These are phyloP conservation scores for Poecilobothrus nobilitatus DNA, from an alignment of 2,888 invertebrate genomes.

Conservation along the genomic window DNA sequence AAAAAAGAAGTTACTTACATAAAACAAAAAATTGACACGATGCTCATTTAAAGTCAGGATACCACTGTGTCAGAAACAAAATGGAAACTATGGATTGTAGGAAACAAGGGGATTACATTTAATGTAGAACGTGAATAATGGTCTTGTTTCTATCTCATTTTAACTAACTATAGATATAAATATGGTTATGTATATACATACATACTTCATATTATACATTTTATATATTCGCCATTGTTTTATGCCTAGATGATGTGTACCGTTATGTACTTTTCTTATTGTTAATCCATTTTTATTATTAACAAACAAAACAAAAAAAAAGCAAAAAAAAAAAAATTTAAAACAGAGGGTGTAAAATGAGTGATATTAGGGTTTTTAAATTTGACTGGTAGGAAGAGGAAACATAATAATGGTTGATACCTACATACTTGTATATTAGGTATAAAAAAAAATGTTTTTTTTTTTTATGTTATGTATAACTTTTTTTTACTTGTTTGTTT, in stretches of 20 bases:
- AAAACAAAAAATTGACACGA: background rate
- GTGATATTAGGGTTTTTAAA: no score
- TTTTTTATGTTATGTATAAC: no score
- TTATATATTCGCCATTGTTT: background rate
- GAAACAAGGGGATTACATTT: background rate
- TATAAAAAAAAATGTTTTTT: no score
- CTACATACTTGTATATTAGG: no score
- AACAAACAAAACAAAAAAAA: background rate
- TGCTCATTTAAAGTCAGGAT: background rate
- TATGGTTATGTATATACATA: no score
- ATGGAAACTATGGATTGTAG: background rate
- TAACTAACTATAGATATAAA: no score
- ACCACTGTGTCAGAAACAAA: background rate
- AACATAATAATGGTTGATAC: no score
- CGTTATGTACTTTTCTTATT: background rate
- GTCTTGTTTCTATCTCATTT: background rate
- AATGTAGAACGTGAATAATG: background rate
- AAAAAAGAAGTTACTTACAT: no score
- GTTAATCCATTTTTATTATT: slow-evolving; percentile 6
- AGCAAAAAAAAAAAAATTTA: background rate
- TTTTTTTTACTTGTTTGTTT: no score
- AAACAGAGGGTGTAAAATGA: no score
- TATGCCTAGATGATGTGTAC: background rate
- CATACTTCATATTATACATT: background rate
- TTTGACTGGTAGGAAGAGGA: no score